phyloP scores from a whole-genome alignment of 2,888 invertebrate genomes.

The Eupithecia subfuscata region DNA sequence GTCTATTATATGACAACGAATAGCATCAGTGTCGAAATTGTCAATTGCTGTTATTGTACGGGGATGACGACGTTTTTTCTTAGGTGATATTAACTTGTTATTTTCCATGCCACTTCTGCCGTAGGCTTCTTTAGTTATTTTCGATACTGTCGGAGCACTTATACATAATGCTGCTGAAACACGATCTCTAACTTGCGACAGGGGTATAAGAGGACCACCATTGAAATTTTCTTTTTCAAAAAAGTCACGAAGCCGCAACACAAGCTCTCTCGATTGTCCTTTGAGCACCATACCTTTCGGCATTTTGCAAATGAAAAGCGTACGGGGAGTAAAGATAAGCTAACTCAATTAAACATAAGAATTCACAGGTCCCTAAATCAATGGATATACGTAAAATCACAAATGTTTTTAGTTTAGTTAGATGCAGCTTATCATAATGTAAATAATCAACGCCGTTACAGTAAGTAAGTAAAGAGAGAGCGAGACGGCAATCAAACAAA shows the following conservation, averaged over 20 bases:
- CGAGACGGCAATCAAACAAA: background rate
- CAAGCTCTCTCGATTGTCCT: background rate
- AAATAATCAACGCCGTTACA: background rate
- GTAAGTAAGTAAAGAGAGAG: background rate
- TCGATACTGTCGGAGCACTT: background rate
- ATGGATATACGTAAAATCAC: background rate
- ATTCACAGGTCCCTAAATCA: background rate
- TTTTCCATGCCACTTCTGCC: background rate
- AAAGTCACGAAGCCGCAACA: constrained; percentile 1
- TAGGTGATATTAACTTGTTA: background rate
- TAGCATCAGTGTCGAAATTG: constrained; percentile 2
- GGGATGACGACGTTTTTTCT: background rate
- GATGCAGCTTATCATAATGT: background rate
- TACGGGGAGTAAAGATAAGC: background rate
- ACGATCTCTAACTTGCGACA: background rate
- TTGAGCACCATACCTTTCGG: background rate
- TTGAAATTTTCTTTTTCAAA: background rate
- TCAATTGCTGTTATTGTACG: background rate
- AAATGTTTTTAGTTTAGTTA: background rate
- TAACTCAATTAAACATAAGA: background rate
- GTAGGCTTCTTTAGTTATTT: background rate
- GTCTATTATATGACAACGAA: background rate
- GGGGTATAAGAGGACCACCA: background rate
- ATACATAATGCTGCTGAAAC: constrained; percentile 5
- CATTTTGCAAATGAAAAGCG: background rate